Percentiles rank a stretch among this genome's conserved stretches.
phyloP scores from a whole-genome alignment of 1,140 invertebrate species.

The Halesus radiatus region DNA sequence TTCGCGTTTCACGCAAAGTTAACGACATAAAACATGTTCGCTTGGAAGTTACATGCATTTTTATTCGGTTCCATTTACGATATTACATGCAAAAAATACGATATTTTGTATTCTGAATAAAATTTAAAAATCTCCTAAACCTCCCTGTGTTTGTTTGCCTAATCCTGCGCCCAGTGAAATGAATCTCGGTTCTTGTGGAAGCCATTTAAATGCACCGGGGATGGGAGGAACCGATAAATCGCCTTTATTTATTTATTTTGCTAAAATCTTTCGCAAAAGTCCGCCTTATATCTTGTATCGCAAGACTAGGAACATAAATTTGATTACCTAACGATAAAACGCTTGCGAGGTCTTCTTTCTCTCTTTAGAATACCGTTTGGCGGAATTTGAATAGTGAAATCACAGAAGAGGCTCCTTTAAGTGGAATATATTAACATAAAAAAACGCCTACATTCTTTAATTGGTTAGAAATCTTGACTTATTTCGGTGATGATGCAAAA shows the following conservation, averaged over 20 bases:
- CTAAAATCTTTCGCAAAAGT: constrained; percentile 5
- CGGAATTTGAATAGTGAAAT: constrained; percentile 15
- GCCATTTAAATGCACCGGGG: constrained; percentile 16
- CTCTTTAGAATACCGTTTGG: neutral
- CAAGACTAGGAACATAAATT: constrained; percentile 8
- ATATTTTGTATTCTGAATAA: too few species aligned
- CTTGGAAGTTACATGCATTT: neutral
- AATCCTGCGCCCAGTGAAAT: too few species aligned
- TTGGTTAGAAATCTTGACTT: neutral
- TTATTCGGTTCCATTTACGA: neutral
- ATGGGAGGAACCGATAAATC: constrained; percentile 2
- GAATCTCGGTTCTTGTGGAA: too few species aligned
- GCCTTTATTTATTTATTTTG: constrained; percentile 6
- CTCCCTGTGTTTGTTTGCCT: too few species aligned
- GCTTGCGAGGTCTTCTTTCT: neutral
- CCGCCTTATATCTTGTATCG: constrained; percentile 5
- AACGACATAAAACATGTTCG: too few species aligned
- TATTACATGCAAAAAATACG: neutral
- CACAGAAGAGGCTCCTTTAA: neutral
- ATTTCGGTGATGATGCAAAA: neutral
- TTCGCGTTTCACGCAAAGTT: too few species aligned
- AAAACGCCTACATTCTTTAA: constrained; percentile 9
- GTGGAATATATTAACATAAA: neutral
- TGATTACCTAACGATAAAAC: neutral
- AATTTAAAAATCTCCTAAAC: too few species aligned